These are phyloP conservation scores for Anas bernieri DNA, from an alignment of 2,797 vertebrate genomes.

Conservation along the genomic window DNA sequence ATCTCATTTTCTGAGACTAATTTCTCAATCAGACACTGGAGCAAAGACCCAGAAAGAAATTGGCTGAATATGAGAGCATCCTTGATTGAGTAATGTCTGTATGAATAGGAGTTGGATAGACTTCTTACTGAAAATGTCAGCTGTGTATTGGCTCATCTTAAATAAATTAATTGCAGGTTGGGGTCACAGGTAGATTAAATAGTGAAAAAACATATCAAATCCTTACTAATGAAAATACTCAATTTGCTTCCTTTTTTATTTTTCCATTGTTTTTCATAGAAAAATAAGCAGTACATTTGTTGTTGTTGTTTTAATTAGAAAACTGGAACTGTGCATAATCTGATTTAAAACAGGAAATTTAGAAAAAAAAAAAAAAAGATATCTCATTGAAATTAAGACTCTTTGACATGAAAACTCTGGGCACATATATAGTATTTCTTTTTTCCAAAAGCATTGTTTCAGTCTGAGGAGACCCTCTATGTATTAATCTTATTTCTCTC, in stretches of 20 bases:
- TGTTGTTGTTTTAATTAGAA: not conserved
- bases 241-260: not conserved
- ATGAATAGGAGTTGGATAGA: not conserved
- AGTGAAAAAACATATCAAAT: not conserved
- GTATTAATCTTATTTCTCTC: not conserved
- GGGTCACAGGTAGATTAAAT: not conserved
- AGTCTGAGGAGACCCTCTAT: not conserved
- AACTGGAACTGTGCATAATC: not conserved
- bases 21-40: conserved; percentile 50
- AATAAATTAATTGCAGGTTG: not conserved
- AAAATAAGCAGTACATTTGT: not conserved
- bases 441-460: not conserved
- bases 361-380: not conserved
- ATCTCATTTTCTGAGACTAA: conserved; percentile 23
- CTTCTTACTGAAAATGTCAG: conserved; percentile 1
- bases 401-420: not conserved
- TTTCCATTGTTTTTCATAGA: not conserved
- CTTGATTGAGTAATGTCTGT: not conserved
- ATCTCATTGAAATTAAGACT: not conserved
- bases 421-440: not conserved
- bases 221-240: not conserved
- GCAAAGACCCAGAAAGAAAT: conserved; percentile 26
- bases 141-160: not conserved
- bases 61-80: not conserved
- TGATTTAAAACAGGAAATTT: not conserved